Evolutionary conservation across 2,888 invertebrate genomes (phyloP).

Genomic region (Eubasilissa splendida): DNA sequence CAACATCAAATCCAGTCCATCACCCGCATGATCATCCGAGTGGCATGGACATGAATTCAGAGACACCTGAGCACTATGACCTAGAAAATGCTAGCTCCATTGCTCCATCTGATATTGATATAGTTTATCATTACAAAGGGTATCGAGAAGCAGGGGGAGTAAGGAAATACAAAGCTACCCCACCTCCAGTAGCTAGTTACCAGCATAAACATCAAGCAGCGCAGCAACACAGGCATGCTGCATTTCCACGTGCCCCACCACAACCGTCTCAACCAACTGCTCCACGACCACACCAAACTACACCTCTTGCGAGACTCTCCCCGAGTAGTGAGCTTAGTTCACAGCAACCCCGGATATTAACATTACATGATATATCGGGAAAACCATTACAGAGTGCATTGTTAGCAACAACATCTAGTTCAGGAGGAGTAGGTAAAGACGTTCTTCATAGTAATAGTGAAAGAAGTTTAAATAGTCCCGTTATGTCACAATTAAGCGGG

Average conservation of each 20-base stretch:
- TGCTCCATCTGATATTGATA: constrained; percentile 97
- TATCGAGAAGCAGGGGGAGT: constrained; percentile 89
- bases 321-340: constrained; percentile 94
- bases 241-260: constrained; percentile 80
- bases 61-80: constrained; percentile 94
- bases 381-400: constrained; percentile 92
- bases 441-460: constrained; percentile 93
- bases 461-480: constrained; percentile 91
- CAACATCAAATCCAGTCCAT: constrained; percentile 80
- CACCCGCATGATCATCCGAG: constrained; percentile 82
- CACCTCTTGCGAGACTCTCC: constrained; percentile 90
- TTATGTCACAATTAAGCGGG: constrained; percentile 92
- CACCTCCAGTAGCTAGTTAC: constrained; percentile 84
- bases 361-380: constrained; percentile 93
- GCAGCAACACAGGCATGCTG: constrained; percentile 83
- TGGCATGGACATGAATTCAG: constrained; percentile 83
- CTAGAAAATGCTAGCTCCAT: constrained; percentile 97
- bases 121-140: constrained; percentile 96
- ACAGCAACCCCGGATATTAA: constrained; percentile 93
- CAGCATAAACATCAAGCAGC: constrained; percentile 83
- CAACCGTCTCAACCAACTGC: constrained; percentile 80
- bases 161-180: constrained; percentile 90
- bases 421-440: constrained; percentile 90
- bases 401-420: constrained; percentile 90
- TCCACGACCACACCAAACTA: constrained; percentile 87